Percentiles rank a stretch among this genome's conserved stretches.
Evolutionary conservation across 2,113 vertebrate species (phyloP).

Genomic region (Corydoras maculifer): DNA sequence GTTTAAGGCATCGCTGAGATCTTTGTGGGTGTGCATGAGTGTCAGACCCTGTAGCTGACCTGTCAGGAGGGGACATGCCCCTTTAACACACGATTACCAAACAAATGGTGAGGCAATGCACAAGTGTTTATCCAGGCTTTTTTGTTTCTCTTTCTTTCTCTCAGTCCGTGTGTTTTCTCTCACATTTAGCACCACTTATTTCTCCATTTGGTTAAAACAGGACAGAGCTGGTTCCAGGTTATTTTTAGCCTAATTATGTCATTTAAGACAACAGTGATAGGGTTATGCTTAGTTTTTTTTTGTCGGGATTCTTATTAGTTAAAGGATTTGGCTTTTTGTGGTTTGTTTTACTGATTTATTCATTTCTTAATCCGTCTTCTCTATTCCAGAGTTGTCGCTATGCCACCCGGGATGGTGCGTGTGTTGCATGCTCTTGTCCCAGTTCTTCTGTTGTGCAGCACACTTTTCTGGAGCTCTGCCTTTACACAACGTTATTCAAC

Average conservation of each 20-base stretch:
- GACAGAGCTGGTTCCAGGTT: not conserved
- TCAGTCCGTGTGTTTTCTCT: not conserved
- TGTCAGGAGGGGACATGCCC: slow-evolving; percentile 59
- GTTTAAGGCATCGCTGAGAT: slow-evolving; percentile 37
- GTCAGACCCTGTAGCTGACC: slow-evolving; percentile 41
- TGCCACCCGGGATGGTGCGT: slow-evolving; percentile 78
- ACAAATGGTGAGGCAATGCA: slow-evolving; percentile 63
- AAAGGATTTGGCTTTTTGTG: too few relatives aligned
- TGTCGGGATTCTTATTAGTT: too few relatives aligned
- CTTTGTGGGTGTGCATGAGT: slow-evolving; percentile 15
- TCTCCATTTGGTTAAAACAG: slow-evolving; percentile 29
- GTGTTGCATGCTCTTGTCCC: slow-evolving; percentile 57
- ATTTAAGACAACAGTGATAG: not conserved
- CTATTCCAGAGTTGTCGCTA: slow-evolving; percentile 75
- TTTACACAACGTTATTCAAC: slow-evolving; percentile 51
- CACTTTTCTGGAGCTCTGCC: slow-evolving; percentile 43
- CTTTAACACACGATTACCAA: slow-evolving; percentile 53
- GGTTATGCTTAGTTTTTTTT: slow-evolving; percentile 1
- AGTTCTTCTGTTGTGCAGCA: slow-evolving; percentile 47
- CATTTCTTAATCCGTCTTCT: not conserved
- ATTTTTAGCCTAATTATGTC: slow-evolving; percentile 18
- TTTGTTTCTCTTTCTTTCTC: not conserved
- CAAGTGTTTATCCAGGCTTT: slow-evolving; percentile 3
- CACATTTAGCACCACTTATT: not conserved
- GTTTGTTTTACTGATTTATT: not conserved